These are phyloP conservation scores for Fulica atra DNA, from an alignment of 2,113 vertebrate genomes.

Conservation along the genomic window DNA sequence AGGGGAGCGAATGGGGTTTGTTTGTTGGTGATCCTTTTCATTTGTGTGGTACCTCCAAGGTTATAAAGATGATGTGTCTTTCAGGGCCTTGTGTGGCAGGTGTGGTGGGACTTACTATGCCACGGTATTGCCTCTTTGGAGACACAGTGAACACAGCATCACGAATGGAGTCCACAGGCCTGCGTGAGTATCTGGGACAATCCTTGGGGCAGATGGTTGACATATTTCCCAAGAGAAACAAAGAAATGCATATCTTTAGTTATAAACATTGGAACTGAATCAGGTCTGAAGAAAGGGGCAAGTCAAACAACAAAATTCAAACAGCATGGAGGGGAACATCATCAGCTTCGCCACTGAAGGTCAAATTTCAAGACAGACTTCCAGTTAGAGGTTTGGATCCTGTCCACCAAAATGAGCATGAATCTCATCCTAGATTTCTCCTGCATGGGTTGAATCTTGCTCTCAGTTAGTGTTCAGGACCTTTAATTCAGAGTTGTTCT, in stretches of 20 bases:
- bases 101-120: constrained; percentile 90
- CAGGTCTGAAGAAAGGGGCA: not conserved
- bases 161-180: constrained; percentile 91
- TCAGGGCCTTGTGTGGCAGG: constrained; percentile 89
- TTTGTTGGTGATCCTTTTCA: not conserved
- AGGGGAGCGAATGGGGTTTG: not conserved
- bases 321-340: not conserved
- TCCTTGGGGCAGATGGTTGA: not conserved
- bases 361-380: not conserved
- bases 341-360: not conserved
- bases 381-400: not conserved
- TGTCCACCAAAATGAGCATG: not conserved
- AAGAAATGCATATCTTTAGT: not conserved
- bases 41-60: fast-evolving
- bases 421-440: not conserved
- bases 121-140: constrained; percentile 93
- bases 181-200: constrained; percentile 77
- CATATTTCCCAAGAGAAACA: not conserved
- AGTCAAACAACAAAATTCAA: not conserved
- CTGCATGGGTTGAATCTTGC: not conserved
- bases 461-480: not conserved
- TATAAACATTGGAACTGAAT: not conserved
- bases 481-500: not conserved
- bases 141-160: constrained; percentile 93
- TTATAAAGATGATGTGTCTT: not conserved